These are phyloP conservation scores for Asteroscopus sphinx DNA, from an alignment of 2,888 invertebrate genomes.

Conservation along the genomic window DNA sequence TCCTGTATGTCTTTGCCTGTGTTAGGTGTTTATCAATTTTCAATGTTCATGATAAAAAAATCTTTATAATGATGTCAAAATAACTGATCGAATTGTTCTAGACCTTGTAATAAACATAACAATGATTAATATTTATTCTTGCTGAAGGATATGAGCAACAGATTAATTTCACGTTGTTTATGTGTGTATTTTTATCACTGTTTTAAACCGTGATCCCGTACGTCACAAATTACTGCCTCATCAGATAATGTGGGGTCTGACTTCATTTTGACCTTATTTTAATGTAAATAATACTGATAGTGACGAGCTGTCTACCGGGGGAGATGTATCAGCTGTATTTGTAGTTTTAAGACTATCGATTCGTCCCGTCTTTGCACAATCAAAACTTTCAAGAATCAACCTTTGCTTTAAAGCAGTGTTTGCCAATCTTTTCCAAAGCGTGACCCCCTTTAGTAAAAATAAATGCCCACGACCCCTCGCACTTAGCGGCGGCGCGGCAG, in stretches of 20 bases:
- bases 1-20: too few species aligned
- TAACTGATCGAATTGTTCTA: conserved; percentile 18
- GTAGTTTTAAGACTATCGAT: background rate
- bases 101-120: conserved; percentile 22
- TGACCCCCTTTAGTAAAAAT: too few species aligned
- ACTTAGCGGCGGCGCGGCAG: too few species aligned
- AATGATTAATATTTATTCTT: conserved; percentile 20
- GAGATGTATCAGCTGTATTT: conserved; percentile 20
- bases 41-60: conserved; percentile 17
- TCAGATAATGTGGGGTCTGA: conserved; percentile 65
- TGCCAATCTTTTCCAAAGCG: too few species aligned
- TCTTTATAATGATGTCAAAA: conserved; percentile 7
- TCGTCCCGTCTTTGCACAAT: background rate
- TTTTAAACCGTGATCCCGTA: conserved; percentile 66
- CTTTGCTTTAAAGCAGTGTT: too few species aligned
- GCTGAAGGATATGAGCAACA: conserved; percentile 28
- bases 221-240: conserved; percentile 65
- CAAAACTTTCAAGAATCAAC: too few species aligned
- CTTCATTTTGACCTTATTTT: conserved; percentile 67
- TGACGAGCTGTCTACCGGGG: conserved; percentile 27
- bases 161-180: conserved; percentile 56
- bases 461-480: too few species aligned
- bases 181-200: conserved; percentile 60
- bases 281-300: conserved; percentile 55
- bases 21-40: conserved; percentile 19